Evolutionary conservation across 2,888 invertebrate species (phyloP).

Genomic region (Pyrgus malvae): DNA sequence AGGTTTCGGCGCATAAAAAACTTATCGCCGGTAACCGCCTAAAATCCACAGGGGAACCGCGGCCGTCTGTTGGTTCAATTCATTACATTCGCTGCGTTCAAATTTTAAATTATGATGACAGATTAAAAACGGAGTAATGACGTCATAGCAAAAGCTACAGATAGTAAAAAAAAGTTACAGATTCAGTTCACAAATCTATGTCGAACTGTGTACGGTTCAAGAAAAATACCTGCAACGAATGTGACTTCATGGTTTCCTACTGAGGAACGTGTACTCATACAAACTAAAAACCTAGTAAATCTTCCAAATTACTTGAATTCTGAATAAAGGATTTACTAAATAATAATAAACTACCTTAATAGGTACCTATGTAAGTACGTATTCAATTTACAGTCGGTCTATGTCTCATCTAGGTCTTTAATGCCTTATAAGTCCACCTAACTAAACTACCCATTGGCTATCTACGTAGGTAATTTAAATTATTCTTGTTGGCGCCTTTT

Average conservation of each 20-base stretch:
- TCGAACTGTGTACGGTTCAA: too few species aligned
- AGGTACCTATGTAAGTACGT: neutral
- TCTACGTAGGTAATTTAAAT: neutral
- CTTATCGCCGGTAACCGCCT: conserved; percentile 24
- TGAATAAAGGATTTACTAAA: too few species aligned
- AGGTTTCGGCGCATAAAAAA: conserved; percentile 38
- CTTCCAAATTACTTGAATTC: too few species aligned
- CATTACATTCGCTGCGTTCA: neutral
- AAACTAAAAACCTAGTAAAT: too few species aligned
- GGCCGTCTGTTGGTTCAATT: conserved; percentile 1
- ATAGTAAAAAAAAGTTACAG: too few species aligned
- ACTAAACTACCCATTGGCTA: neutral
- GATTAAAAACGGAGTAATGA: too few species aligned
- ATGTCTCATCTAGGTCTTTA: neutral
- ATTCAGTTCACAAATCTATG: too few species aligned
- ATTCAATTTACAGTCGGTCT: neutral
- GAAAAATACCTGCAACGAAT: too few species aligned
- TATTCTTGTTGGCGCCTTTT: neutral
- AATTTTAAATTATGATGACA: neutral
- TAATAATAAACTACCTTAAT: too few species aligned
- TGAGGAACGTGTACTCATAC: too few species aligned
- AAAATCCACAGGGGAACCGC: conserved; percentile 13
- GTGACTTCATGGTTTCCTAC: too few species aligned
- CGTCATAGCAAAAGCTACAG: too few species aligned
- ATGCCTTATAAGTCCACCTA: neutral